A percentile compares a stretch with the other conserved stretches of the same genome.
These are phyloP conservation scores for Scolopax rusticola DNA, from an alignment of 2,797 vertebrate genomes.

Conservation along the genomic window DNA sequence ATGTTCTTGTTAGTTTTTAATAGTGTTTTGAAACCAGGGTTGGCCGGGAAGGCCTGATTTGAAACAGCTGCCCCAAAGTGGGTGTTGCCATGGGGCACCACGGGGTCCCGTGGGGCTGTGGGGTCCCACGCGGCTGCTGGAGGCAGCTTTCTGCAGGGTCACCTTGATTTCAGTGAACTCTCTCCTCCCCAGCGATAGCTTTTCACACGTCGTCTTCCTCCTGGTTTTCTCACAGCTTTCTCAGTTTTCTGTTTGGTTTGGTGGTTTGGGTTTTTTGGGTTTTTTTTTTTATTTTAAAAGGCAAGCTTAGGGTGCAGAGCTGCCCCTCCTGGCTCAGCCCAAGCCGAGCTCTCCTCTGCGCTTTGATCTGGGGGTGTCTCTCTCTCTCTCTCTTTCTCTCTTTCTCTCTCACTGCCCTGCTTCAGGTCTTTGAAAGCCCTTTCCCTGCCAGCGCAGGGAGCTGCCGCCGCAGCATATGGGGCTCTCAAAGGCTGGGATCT, in stretches of 20 bases:
- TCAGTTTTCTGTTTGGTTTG: background rate
- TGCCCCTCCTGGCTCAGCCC: background rate
- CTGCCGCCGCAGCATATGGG: background rate
- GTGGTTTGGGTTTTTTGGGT: no score
- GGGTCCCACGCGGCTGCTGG: background rate
- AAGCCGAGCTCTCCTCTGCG: background rate
- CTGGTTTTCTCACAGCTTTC: background rate
- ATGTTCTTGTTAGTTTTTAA: background rate
- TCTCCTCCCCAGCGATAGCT: background rate
- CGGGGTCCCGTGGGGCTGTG: background rate
- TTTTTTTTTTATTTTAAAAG: background rate
- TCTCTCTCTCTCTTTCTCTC: background rate
- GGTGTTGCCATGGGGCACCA: background rate
- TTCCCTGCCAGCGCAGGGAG: background rate
- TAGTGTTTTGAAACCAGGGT: background rate
- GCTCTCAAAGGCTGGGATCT: background rate
- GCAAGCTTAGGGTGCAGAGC: background rate
- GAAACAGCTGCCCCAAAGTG: rapidly evolving
- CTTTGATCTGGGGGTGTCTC: background rate
- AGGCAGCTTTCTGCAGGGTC: background rate
- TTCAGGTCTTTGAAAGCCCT: background rate
- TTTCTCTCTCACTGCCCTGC: background rate
- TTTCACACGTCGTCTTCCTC: background rate
- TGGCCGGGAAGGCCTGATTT: background rate
- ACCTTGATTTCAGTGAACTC: background rate